Percentiles rank a stretch among this genome's conserved stretches.
Evolutionary conservation across 2,888 invertebrate genomes (phyloP).

Genomic region (Adelphocoris suturalis): DNA sequence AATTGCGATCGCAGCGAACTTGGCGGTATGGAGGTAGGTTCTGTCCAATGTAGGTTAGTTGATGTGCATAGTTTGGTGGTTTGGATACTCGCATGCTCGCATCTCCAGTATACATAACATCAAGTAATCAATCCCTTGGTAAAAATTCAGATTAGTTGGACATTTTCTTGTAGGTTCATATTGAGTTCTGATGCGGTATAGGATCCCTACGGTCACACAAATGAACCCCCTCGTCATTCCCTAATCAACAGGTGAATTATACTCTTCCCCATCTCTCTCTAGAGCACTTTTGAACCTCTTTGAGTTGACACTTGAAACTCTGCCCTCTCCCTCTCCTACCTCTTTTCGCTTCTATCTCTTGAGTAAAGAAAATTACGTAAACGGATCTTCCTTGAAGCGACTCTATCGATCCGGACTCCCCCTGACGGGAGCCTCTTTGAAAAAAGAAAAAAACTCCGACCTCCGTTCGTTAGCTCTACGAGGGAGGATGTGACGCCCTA

Average conservation of each 20-base stretch:
- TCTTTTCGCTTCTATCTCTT: background rate
- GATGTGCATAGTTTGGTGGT: too few relatives aligned
- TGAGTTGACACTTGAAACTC: background rate
- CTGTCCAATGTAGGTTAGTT: too few relatives aligned
- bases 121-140: too few relatives aligned
- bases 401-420: background rate
- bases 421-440: background rate
- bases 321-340: background rate
- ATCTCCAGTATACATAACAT: too few relatives aligned
- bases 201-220: too few relatives aligned
- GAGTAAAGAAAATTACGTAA: slow-evolving; percentile 15
- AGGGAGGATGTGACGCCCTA: background rate
- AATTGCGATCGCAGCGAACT: too few relatives aligned
- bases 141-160: too few relatives aligned
- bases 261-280: background rate
- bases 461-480: background rate
- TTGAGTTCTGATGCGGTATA: too few relatives aligned
- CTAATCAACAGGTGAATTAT: slow-evolving; percentile 4
- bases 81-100: too few relatives aligned
- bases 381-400: slow-evolving; percentile 6
- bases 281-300: background rate
- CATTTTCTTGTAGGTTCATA: too few relatives aligned
- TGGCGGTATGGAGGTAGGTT: too few relatives aligned
- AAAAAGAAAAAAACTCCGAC: background rate
- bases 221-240: background rate